Evolutionary conservation across 2,888 invertebrate species (phyloP), one percentile per base, ranked within the genome.

Genomic region (Chaitophorus viminalis): DNA sequence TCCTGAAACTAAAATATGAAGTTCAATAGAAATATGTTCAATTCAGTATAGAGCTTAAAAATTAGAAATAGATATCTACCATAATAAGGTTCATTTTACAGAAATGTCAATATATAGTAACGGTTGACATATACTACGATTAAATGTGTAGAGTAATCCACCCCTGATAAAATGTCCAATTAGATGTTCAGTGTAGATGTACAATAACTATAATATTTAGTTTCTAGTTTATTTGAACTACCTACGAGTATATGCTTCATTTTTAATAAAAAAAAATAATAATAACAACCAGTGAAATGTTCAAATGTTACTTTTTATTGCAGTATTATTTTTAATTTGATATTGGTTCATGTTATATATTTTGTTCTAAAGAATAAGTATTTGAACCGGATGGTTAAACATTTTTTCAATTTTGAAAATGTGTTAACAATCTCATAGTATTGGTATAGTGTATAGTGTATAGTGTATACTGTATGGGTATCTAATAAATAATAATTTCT

Each of bases 21-120:
- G 46, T 46, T 46, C 14, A 46, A 46, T 46, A 46, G 14, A 8
- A 60, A 25, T 4, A 60, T 60, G 29, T 68, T 11, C 29, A n/a
- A 68, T 29, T 68, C 9, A 68, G 8, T 25, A 60, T 29, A 8
- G 29, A 6, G 68, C 25, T 29, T 68, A 29, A 68, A 8, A 68
- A 29, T 29, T 11, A 11, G 29, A 68, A 68, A 29, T 60, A 60
- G 60, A 3, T n/a, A n/a, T n/a, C n/a, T n/a, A 68, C n/a, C n/a
- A 68, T 68, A 68, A 68, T 68, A 68, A 68, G n/a, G 68, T 68
- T 29, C 68, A 68, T 29, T 68, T 68, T 68, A 68, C 11, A 68
- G 68, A 68, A 68, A 68, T 68, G 68, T 68, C 68, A 68, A 68
- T 68, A 68, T 68, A 68, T 11, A 25, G 68, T 68, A 68, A 68